Evolutionary conservation across 2,113 vertebrate genomes (phyloP).

Genomic region (Apteryx owenii): DNA sequence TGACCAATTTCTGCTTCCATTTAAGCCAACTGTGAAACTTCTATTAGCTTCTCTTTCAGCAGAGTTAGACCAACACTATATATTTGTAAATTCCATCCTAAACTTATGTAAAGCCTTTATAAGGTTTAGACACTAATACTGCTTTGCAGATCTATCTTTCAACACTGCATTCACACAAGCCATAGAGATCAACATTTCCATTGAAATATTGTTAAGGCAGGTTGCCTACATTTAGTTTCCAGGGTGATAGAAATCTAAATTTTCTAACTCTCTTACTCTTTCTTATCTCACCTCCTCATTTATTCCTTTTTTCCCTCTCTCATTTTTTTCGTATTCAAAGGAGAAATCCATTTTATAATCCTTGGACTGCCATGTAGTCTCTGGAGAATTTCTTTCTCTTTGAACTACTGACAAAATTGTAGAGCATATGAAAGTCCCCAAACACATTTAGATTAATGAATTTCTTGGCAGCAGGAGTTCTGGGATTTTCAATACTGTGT

Average conservation of each 20-base stretch:
- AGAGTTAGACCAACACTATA: not conserved
- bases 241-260: not conserved
- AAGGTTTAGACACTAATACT: not conserved
- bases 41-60: not conserved
- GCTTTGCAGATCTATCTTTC: not conserved
- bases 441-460: constrained; percentile 14
- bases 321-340: not conserved
- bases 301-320: not conserved
- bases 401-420: not conserved
- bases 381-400: constrained; percentile 8
- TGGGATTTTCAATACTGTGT: not conserved
- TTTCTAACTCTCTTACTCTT: not conserved
- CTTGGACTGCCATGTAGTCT: not conserved
- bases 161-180: not conserved
- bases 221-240: not conserved
- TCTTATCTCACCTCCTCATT: not conserved
- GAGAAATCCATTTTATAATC: constrained; percentile 3
- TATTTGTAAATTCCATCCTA: not conserved
- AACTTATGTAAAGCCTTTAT: not conserved
- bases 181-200: not conserved
- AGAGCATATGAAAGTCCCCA: not conserved
- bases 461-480: not conserved
- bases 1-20: not conserved
- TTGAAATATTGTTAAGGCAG: not conserved
- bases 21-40: not conserved